Base-by-base conservation (phyloP, 2,888 invertebrate genomes). In the Rambutsinella grinnellia region DNA sequence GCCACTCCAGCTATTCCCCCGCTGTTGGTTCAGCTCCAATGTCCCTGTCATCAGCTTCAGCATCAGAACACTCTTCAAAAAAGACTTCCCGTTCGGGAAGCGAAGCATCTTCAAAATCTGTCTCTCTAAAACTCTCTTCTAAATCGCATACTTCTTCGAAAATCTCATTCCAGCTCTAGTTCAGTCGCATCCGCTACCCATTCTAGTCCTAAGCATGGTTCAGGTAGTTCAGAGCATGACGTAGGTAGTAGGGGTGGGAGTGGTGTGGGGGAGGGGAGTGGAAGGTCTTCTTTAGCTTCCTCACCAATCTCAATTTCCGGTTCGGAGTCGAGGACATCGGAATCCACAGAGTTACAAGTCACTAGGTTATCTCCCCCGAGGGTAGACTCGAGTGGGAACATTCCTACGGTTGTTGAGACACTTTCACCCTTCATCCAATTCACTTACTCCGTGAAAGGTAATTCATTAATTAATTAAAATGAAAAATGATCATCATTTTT, bases 381-480 rank as follows among this genome's bases (percentile, higher is more conserved):
- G 61, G 79, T 81, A 71, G 81, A 81, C 74, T 76, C 79, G 60
- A 79, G 79, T 79, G 81, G 81, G 71, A 71, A 79, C 63, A 80
- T 79, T 65, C 83, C 82, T 63, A 74, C 81, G 46, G 80, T 83
- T 67, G 79, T 79, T 69, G 83, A 83, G 74, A 80, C 72, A 72
- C 80, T 83, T 72, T 76, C 83, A 67, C 83, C 83, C 76, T 82
- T 83, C 82, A 81, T 83, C 81, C 78, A 81, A 68, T 83, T 83
- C 79, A 82, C 75, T 74, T 83, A 79, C 83, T 80, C 82, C 79
- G 83, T 83, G 58, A 82, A 83, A 83, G 83, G 83, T 83, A 82
- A 82, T 76, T 69, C 51, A 46, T 74, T 53, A 62, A 78, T 54
- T 53, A 74, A 66, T n/a, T 36, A 66, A 60, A 51, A 44, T 47